Percentiles rank a stretch among this genome's conserved stretches.
Evolutionary conservation across 2,888 invertebrate genomes (phyloP).

Genomic region (Drosophila recens): DNA sequence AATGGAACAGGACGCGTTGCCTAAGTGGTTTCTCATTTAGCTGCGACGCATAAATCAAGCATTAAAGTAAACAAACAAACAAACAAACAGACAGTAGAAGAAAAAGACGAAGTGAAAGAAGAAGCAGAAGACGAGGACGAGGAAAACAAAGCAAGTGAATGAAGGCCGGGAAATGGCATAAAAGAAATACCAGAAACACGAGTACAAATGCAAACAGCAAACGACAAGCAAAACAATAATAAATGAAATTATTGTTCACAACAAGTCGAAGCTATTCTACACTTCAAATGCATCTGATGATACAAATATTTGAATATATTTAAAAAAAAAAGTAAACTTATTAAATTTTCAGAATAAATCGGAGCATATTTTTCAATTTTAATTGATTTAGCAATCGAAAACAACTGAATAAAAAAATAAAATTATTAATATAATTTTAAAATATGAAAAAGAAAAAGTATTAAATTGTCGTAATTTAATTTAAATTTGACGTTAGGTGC

Average conservation of each 20-base stretch:
- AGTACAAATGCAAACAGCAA: constrained; percentile 20
- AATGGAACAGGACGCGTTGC: constrained; percentile 53
- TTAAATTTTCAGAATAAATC: too few species aligned
- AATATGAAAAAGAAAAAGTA: too few species aligned
- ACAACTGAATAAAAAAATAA: too few species aligned
- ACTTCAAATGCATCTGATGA: not conserved
- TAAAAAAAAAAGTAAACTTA: too few species aligned
- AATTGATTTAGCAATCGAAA: too few species aligned
- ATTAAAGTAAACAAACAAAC: constrained; percentile 62
- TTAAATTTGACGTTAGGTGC: too few species aligned
- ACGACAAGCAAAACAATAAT: constrained; percentile 18
- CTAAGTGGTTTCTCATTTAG: constrained; percentile 73
- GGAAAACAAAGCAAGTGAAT: not conserved
- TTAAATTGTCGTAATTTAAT: too few species aligned
- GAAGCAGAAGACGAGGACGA: not conserved
- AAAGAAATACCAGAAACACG: constrained; percentile 5
- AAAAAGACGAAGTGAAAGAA: constrained; percentile 1
- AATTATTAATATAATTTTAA: too few species aligned
- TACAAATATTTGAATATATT: too few species aligned
- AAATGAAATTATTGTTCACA: constrained; percentile 6
- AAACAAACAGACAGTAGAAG: constrained; percentile 2
- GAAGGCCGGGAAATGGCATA: constrained; percentile 1
- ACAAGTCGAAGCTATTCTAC: constrained; percentile 5
- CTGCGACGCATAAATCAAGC: constrained; percentile 72
- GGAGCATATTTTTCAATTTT: too few species aligned